These are phyloP conservation scores for Gyps fulvus DNA, from an alignment of 2,113 vertebrate species.

Conservation along the genomic window DNA sequence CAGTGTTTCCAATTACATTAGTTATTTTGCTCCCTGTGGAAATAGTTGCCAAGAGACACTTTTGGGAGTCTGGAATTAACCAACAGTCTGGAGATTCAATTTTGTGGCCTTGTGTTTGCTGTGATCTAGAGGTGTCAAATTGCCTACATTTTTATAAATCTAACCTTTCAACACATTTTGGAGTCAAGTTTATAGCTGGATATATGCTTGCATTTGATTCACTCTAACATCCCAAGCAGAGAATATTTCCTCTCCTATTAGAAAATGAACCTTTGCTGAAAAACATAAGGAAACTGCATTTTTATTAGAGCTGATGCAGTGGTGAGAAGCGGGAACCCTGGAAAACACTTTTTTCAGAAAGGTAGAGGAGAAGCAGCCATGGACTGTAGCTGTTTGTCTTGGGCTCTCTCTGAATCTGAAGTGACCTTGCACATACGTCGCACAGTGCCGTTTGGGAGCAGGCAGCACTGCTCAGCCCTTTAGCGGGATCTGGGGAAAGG, in stretches of 20 bases:
- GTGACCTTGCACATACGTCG: rapidly evolving
- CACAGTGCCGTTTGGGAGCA: rapidly evolving
- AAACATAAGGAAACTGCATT: background rate
- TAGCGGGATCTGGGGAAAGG: background rate
- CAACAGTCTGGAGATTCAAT: background rate
- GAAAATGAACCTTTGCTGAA: background rate
- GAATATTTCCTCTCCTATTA: background rate
- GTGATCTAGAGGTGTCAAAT: constrained; percentile 49
- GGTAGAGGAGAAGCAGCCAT: rapidly evolving
- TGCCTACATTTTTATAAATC: constrained; percentile 50
- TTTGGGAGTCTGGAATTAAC: background rate
- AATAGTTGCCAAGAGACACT: constrained; percentile 37
- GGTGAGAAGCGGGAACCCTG: background rate
- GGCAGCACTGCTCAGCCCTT: no score
- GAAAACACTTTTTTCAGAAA: background rate
- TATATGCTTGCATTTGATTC: background rate
- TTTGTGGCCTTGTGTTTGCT: constrained; percentile 9
- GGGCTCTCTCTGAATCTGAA: background rate
- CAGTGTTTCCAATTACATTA: constrained; percentile 46
- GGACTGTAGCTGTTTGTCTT: rapidly evolving
- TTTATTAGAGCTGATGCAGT: background rate
- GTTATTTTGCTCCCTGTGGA: constrained; percentile 16
- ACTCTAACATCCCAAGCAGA: background rate
- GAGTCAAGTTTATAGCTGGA: constrained; percentile 28
- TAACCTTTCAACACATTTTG: constrained; percentile 36